Conservation (phyloP, 1,140 invertebrate species). For the Heterodera schachtii region DNA sequence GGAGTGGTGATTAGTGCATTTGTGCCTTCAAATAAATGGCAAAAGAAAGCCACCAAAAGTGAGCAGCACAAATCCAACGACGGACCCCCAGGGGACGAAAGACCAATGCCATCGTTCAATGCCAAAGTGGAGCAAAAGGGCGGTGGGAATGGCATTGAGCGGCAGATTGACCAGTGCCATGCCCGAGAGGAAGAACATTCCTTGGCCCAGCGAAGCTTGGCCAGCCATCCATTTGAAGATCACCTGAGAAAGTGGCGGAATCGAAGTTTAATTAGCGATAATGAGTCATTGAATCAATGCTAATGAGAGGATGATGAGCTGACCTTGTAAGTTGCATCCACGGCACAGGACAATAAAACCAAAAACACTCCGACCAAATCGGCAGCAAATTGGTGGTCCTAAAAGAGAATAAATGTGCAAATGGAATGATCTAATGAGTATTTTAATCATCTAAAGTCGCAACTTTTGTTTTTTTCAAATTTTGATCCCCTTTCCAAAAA, state of each 20-base stretch:
- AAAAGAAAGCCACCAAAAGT: constrained; percentile 23
- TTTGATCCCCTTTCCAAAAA: too few species aligned
- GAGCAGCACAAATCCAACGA: constrained; percentile 44
- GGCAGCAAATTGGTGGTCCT: constrained; percentile 48
- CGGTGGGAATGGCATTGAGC: constrained; percentile 52
- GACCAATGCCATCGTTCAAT: constrained; percentile 46
- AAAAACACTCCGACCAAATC: constrained; percentile 43
- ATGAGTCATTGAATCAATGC: too few species aligned
- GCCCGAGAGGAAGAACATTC: constrained; percentile 57
- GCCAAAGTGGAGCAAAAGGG: constrained; percentile 41
- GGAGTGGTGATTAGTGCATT: neutral
- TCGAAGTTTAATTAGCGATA: neutral
- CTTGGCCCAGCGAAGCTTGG: constrained; percentile 55
- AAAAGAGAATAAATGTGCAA: too few species aligned
- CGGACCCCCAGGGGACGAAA: constrained; percentile 51
- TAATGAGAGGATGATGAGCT: neutral
- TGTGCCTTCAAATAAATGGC: neutral
- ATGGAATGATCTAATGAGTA: too few species aligned
- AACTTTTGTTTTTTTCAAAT: too few species aligned
- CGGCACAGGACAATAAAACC: constrained; percentile 50
- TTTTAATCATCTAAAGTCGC: too few species aligned
- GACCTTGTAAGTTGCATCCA: constrained; percentile 55
- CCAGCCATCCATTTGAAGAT: constrained; percentile 50
- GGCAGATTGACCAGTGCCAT: constrained; percentile 52
- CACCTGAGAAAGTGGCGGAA: constrained; percentile 32